A percentile compares a stretch with the other conserved stretches of the same genome.
phyloP scores from a whole-genome alignment of 2,797 vertebrate genomes.

The Poecilia velifera region DNA sequence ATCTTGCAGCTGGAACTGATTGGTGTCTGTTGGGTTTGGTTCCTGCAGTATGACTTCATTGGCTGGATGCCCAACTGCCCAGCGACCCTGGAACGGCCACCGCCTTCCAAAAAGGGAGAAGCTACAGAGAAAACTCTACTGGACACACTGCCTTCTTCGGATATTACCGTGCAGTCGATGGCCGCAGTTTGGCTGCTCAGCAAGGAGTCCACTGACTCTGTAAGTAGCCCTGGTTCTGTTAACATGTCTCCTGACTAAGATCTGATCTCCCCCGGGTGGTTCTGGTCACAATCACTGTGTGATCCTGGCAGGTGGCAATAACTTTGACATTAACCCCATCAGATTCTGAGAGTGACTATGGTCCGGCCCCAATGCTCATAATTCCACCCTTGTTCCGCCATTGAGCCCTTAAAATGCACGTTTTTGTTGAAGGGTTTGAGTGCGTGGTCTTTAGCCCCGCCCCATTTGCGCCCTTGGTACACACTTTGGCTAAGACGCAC shows the following conservation, averaged over 20 bases:
- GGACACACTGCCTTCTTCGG: neutral
- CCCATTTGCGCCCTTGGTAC: no score
- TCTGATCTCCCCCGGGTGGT: no score
- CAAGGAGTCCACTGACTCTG: neutral
- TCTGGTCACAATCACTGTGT: no score
- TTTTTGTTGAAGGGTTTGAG: no score
- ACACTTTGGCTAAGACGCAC: no score
- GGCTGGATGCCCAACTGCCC: slow-evolving; percentile 23
- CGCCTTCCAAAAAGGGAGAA: slow-evolving; percentile 5
- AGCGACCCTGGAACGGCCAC: slow-evolving; percentile 1
- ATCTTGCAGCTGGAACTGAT: neutral
- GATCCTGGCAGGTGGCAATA: no score
- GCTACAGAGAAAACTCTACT: neutral
- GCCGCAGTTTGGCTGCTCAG: slow-evolving; percentile 10
- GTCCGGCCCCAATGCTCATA: no score
- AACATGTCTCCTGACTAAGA: neutral
- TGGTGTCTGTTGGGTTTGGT: neutral
- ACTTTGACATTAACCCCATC: no score
- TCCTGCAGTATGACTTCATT: slow-evolving; percentile 10
- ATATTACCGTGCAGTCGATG: slow-evolving; percentile 1
- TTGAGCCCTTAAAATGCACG: no score
- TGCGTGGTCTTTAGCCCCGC: no score
- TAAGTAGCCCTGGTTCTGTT: neutral
- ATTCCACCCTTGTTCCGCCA: no score
- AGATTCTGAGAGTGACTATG: no score